A percentile compares a stretch with the other conserved stretches of the same genome.
Evolutionary conservation across 2,797 vertebrate species (phyloP).

Genomic region (Nannoperca australis): DNA sequence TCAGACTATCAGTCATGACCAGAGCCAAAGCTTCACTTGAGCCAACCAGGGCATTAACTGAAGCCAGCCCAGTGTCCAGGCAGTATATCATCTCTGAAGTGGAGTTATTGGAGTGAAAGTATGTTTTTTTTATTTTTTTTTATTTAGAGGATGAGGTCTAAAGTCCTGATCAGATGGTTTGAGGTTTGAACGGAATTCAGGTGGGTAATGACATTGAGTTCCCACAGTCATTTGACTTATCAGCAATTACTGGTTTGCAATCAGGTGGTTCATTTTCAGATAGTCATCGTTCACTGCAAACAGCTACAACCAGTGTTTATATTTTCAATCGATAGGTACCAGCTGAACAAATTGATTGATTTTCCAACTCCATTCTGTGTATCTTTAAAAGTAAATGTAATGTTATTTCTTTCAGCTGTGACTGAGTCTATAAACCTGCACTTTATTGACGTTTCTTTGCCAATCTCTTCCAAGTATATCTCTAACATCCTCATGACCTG

Average conservation of each 20-base stretch:
- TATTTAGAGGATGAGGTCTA: neutral
- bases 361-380: constrained; percentile 10
- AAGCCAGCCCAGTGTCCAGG: constrained; percentile 27
- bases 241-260: constrained; percentile 25
- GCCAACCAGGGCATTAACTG: constrained; percentile 23
- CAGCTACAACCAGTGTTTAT: constrained; percentile 17
- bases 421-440: constrained; percentile 21
- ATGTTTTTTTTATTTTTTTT: neutral
- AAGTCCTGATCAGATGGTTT: constrained; percentile 13
- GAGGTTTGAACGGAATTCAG: constrained; percentile 27
- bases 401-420: constrained; percentile 15
- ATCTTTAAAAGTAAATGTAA: constrained; percentile 27
- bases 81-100: constrained; percentile 35
- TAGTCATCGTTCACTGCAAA: constrained; percentile 15
- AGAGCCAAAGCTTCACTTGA: constrained; percentile 37
- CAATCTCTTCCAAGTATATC: neutral
- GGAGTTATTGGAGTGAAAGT: constrained; percentile 30
- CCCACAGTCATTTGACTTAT: neutral
- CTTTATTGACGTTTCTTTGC: constrained; percentile 9
- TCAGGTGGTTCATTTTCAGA: neutral
- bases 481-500: neutral
- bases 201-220: constrained; percentile 11
- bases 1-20: constrained; percentile 34
- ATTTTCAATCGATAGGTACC: constrained; percentile 34
- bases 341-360: constrained; percentile 41